These are phyloP conservation scores for Aphidoletes aphidimyza DNA, from an alignment of 2,888 invertebrate species.

Conservation along the genomic window DNA sequence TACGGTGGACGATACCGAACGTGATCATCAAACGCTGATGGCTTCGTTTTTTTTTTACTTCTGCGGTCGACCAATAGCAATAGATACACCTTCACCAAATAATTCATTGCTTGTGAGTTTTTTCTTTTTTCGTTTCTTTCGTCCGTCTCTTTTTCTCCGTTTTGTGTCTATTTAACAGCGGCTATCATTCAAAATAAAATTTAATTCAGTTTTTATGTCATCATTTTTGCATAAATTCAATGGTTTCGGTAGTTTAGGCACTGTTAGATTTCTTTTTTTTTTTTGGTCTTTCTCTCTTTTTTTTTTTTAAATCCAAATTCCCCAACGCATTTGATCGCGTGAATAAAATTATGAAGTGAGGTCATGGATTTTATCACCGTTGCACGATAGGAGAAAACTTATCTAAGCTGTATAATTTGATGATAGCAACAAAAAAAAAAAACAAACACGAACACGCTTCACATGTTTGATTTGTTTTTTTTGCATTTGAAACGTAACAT, in stretches of 20 bases:
- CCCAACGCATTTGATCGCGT: neutral
- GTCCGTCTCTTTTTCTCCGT: no score
- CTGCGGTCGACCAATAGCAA: neutral
- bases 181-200: neutral
- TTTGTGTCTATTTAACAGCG: neutral
- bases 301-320: neutral
- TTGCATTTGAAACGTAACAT: no score
- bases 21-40: neutral
- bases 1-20: neutral
- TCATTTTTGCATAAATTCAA: constrained; percentile 42
- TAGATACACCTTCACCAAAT: constrained; percentile 24
- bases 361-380: neutral
- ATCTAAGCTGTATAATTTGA: neutral
- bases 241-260: neutral
- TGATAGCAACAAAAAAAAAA: no score
- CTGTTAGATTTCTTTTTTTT: constrained; percentile 37
- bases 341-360: constrained; percentile 44
- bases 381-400: constrained; percentile 15
- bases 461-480: no score
- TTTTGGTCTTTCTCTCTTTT: no score
- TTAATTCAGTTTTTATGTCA: constrained; percentile 37
- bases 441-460: no score
- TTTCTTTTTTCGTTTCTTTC: no score
- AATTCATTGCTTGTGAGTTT: no score
- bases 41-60: neutral